Base-by-base conservation (phyloP, 2,113 vertebrate genomes). In the Paradisaea rubra region DNA sequence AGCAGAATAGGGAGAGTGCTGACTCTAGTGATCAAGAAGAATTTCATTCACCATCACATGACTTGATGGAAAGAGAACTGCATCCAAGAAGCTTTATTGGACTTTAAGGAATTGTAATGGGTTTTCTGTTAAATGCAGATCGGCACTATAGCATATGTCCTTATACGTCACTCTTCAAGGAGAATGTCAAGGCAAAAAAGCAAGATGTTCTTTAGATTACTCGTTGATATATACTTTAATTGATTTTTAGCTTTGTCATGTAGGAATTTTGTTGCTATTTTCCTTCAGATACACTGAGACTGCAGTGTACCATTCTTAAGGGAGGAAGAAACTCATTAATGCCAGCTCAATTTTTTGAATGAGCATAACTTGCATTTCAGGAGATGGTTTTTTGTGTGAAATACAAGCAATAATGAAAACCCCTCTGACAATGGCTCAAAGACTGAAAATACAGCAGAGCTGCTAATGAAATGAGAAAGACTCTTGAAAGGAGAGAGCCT, bases 241-340 rank as follows among this genome's bases (percentile, higher is more conserved):
- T 92, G 52, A 94, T 93, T 96, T 92, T 92, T 85, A 93, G 83
- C 47, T 72, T 64, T 61, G 37, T 69, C 79, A 54, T 60, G 37
- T 91, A 95, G 7, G 13, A 81, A 89, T 89, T 88, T 57, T 77
- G 69, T 42, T 87, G 70, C 66, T 69, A 52, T 19, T 72, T 90
- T 91, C 81, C 53, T 94, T 86, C 72, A 50, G 37, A 70, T 72
- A 85, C 49, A 61, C 33, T 89, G 74, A 84, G 41, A 76, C 42
- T 39, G 37, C 41, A 81, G 19, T 8, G 9, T 49, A 56, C 25
- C 22, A 63, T 54, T 84, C 76, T n/a, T 70, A 76, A 23, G 11
- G 12, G 25, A 73, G 47, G 31, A 86, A 86, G 31, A 25, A 83
- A 89, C 15, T 23, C 44, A 42, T 50, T 78, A 91, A 84, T 52